Evolutionary conservation across 2,113 vertebrate genomes (phyloP).

Genomic region (Rhinichthys klamathensis): DNA sequence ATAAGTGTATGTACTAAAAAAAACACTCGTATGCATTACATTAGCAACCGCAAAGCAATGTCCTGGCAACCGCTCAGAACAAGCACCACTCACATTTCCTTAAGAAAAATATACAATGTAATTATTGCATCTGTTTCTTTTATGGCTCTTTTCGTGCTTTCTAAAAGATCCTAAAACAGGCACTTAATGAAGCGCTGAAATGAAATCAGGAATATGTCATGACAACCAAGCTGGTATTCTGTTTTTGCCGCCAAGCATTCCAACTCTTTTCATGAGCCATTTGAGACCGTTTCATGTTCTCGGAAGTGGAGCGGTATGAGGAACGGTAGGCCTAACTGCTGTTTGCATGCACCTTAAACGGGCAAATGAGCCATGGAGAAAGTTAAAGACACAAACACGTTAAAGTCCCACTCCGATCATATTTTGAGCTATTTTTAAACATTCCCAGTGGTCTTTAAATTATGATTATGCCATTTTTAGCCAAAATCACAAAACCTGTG

Average conservation of each 20-base stretch:
- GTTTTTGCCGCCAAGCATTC: constrained; percentile 3
- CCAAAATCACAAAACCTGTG: too few species aligned
- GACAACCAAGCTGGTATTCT: constrained; percentile 8
- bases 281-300: constrained; percentile 9
- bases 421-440: too few species aligned
- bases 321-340: neutral
- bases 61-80: neutral
- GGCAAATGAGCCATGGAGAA: constrained; percentile 38
- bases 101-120: neutral
- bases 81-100: neutral
- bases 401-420: too few species aligned
- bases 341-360: constrained; percentile 22
- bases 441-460: too few species aligned
- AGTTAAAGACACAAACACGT: constrained; percentile 37
- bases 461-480: too few species aligned
- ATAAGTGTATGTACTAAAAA: neutral
- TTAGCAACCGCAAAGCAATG: neutral
- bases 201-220: neutral
- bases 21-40: neutral
- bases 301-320: neutral
- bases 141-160: neutral
- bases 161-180: neutral
- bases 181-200: constrained; percentile 2
- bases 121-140: neutral
- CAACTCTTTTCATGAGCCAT: neutral